These are phyloP conservation scores for Panopea generosa DNA, from an alignment of 2,888 invertebrate genomes.

Conservation along the genomic window DNA sequence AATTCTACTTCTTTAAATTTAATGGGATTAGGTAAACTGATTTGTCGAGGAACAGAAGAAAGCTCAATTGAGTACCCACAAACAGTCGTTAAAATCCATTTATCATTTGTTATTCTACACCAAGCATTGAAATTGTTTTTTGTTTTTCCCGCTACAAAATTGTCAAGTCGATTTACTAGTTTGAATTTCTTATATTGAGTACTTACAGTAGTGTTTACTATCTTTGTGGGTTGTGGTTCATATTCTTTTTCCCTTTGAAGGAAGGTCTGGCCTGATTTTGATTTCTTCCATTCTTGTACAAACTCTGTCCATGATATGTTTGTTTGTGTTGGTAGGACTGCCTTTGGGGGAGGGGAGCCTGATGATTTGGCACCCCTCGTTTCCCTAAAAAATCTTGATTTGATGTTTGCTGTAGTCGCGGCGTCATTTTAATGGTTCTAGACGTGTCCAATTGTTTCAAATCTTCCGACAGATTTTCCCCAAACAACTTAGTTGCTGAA, in stretches of 20 bases:
- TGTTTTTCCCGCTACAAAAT: conserved; percentile 28
- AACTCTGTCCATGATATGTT: no score
- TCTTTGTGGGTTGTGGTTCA: neutral
- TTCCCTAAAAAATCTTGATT: conserved; percentile 6
- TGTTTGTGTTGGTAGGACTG: neutral
- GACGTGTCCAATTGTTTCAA: conserved; percentile 13
- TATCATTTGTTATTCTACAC: conserved; percentile 24
- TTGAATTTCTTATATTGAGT: no score
- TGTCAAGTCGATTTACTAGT: conserved; percentile 19
- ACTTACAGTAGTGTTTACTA: neutral
- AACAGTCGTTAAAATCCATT: conserved; percentile 32
- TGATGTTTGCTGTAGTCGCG: neutral
- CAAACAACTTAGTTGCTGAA: no score
- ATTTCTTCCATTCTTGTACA: no score
- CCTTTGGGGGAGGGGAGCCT: neutral
- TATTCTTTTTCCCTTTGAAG: neutral
- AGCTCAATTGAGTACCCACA: conserved; percentile 32
- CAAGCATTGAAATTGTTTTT: conserved; percentile 5
- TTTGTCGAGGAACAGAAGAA: conserved; percentile 17
- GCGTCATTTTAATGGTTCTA: neutral
- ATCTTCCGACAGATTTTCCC: conserved; percentile 12
- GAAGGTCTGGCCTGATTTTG: neutral
- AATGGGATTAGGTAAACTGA: conserved; percentile 5
- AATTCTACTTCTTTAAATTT: conserved; percentile 12
- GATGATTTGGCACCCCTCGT: neutral